A percentile compares a stretch with the other conserved stretches of the same genome.
Evolutionary conservation across 2,797 vertebrate species (phyloP).

Genomic region (Spondyliosoma cantharus): DNA sequence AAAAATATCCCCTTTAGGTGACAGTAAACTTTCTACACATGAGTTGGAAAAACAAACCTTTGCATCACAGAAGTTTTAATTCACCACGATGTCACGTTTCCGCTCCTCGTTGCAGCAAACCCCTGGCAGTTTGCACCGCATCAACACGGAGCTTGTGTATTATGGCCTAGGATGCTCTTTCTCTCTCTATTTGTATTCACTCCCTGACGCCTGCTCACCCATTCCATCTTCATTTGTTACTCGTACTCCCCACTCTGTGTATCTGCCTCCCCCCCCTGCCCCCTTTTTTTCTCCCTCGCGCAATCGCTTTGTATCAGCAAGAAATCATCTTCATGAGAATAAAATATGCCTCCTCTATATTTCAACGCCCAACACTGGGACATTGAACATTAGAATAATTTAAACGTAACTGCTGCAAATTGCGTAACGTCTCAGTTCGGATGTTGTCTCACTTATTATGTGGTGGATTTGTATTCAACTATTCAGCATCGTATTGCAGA

Average conservation of each 20-base stretch:
- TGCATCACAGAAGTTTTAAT: constrained; percentile 7
- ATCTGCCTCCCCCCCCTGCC: neutral
- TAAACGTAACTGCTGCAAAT: constrained; percentile 54
- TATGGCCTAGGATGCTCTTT: constrained; percentile 13
- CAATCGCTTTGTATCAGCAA: constrained; percentile 39
- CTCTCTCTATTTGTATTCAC: constrained; percentile 41
- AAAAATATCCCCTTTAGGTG: neutral
- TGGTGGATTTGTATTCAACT: constrained; percentile 51
- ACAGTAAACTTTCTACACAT: neutral
- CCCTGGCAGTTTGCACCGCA: neutral
- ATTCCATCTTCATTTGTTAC: constrained; percentile 56
- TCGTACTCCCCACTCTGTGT: constrained; percentile 15
- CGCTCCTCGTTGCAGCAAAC: neutral
- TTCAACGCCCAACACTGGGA: constrained; percentile 43
- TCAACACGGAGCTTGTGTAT: neutral
- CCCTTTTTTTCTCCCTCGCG: neutral
- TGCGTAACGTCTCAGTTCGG: constrained; percentile 45
- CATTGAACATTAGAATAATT: constrained; percentile 49
- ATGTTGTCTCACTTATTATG: constrained; percentile 33
- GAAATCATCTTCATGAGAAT: constrained; percentile 38
- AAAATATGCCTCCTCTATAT: constrained; percentile 43
- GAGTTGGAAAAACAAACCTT: neutral
- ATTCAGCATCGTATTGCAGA: constrained; percentile 46
- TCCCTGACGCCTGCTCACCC: constrained; percentile 5
- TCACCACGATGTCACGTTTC: neutral